These are phyloP conservation scores for Apamea monoglypha DNA, from an alignment of 2,888 invertebrate genomes.

Conservation along the genomic window DNA sequence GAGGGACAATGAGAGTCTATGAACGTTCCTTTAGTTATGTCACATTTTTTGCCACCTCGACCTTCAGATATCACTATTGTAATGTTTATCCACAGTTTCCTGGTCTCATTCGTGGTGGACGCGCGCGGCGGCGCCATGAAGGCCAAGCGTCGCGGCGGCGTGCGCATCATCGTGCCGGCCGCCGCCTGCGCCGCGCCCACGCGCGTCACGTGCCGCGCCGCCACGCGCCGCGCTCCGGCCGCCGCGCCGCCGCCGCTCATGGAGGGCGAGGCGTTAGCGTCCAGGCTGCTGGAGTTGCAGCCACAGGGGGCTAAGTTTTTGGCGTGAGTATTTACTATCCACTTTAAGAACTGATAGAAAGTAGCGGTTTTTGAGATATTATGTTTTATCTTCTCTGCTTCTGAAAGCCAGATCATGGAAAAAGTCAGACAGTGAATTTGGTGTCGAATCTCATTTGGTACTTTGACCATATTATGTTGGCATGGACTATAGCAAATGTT, in stretches of 20 bases:
- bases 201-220: conserved; percentile 97
- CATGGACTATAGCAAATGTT: background rate
- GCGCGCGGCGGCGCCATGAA: conserved; percentile 99
- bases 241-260: conserved; percentile 98
- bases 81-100: conserved; percentile 90
- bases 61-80: background rate
- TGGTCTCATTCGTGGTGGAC: conserved; percentile 99
- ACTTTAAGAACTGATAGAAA: background rate
- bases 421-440: background rate
- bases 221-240: conserved; percentile 85
- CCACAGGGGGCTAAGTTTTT: conserved; percentile 99
- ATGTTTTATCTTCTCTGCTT: background rate
- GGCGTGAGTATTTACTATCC: conserved; percentile 91
- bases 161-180: conserved; percentile 98
- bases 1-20: background rate
- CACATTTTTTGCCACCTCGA: background rate
- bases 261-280: conserved; percentile 99
- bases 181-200: conserved; percentile 98
- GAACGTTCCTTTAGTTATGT: background rate
- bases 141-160: conserved; percentile 99
- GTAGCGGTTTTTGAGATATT: background rate
- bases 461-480: background rate
- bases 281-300: conserved; percentile 98
- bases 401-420: background rate
- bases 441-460: background rate